Conservation (phyloP, 1,140 invertebrate genomes). For the Coboldia fuscipes region DNA sequence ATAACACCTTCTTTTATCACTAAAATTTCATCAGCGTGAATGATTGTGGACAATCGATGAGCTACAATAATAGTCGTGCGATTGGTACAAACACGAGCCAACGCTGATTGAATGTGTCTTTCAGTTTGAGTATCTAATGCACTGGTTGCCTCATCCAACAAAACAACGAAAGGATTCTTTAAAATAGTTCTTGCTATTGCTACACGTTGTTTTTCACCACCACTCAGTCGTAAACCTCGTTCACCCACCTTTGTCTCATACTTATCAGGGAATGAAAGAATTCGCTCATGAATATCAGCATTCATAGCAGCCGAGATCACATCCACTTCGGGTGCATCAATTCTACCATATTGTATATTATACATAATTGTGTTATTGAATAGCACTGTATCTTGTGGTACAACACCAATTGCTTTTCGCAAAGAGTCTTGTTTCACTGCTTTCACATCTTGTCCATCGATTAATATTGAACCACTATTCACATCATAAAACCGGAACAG, state of each 20-base stretch:
- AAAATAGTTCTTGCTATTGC: slow-evolving; percentile 76
- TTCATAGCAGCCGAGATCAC: slow-evolving; percentile 70
- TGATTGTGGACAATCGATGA: slow-evolving; percentile 79
- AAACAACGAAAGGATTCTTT: slow-evolving; percentile 66
- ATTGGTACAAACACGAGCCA: slow-evolving; percentile 55
- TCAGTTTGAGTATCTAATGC: slow-evolving; percentile 69
- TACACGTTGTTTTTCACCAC: slow-evolving; percentile 85
- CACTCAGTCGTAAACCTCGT: slow-evolving; percentile 55
- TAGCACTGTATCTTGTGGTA: slow-evolving; percentile 92
- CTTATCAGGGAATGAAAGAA: slow-evolving; percentile 70
- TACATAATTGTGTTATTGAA: slow-evolving; percentile 91
- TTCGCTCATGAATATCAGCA: slow-evolving; percentile 87
- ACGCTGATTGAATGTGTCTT: slow-evolving; percentile 59
- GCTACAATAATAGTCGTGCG: slow-evolving; percentile 84
- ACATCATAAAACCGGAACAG: slow-evolving; percentile 93
- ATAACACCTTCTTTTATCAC: slow-evolving; percentile 79
- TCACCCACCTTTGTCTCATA: slow-evolving; percentile 74
- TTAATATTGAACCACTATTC: slow-evolving; percentile 56
- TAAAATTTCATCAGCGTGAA: slow-evolving; percentile 81
- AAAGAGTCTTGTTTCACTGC: slow-evolving; percentile 45
- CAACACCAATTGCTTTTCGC: slow-evolving; percentile 63
- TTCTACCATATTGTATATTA: slow-evolving; percentile 85
- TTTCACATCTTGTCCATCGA: slow-evolving; percentile 58
- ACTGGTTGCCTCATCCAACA: slow-evolving; percentile 80
- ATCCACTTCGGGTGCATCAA: slow-evolving; percentile 56